Evolutionary conservation across 2,797 vertebrate species (phyloP).

Genomic region (Eulemur mongoz): DNA sequence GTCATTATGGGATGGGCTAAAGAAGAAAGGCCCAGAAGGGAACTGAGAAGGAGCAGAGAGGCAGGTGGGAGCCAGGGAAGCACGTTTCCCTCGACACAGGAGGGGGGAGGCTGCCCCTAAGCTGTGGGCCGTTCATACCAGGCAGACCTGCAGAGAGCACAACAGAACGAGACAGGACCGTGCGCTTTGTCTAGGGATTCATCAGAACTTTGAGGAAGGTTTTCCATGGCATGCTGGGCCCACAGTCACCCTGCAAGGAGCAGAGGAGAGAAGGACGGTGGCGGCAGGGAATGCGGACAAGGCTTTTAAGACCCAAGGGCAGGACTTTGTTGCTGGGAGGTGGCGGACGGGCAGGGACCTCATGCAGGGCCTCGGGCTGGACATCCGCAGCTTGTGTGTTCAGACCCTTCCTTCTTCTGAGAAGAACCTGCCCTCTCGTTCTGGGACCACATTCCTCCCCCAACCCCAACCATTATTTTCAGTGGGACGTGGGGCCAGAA

Average conservation of each 20-base stretch:
- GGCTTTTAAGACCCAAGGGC: background rate
- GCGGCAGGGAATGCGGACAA: background rate
- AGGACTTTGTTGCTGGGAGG: background rate
- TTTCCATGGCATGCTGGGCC: background rate
- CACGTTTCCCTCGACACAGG: background rate
- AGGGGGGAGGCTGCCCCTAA: background rate
- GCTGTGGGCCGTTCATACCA: background rate
- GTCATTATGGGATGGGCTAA: background rate
- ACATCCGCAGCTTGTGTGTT: fast-evolving
- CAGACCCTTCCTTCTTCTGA: background rate
- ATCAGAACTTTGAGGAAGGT: background rate
- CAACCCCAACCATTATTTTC: background rate
- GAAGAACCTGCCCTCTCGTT: background rate
- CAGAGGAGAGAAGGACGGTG: background rate
- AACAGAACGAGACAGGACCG: fast-evolving
- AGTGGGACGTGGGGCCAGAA: background rate
- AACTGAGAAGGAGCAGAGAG: background rate
- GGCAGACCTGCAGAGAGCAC: background rate
- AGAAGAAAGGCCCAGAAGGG: background rate
- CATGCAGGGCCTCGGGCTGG: background rate
- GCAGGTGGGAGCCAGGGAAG: background rate
- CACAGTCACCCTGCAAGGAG: background rate
- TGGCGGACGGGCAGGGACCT: no score
- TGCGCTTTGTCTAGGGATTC: background rate
- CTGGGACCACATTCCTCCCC: background rate